Conservation (phyloP, 2,888 invertebrate species). For the Cepaea hortensis region DNA sequence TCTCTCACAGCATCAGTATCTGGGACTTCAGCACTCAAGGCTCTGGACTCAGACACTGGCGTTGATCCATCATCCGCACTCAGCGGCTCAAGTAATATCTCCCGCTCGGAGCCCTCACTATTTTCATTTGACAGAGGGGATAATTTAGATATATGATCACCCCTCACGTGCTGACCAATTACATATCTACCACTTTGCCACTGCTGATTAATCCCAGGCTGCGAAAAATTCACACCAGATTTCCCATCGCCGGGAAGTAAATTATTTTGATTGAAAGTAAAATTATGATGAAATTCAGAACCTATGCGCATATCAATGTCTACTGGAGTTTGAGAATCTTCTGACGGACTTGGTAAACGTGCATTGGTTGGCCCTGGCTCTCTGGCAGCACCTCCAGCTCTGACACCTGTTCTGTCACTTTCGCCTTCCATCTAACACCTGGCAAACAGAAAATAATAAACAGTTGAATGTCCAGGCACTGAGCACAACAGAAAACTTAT, state of each 20-base stretch:
- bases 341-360: background rate
- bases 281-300: background rate
- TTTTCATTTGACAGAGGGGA: constrained; percentile 13
- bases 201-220: background rate
- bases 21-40: background rate
- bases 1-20: background rate
- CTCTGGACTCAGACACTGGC: background rate
- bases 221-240: background rate
- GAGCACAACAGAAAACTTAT: no score
- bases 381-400: constrained; percentile 20
- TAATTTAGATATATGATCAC: constrained; percentile 9
- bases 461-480: background rate
- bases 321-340: background rate
- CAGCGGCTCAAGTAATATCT: constrained; percentile 27
- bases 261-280: background rate
- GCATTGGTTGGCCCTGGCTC: background rate
- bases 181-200: background rate
- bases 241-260: background rate
- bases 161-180: background rate
- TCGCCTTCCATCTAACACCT: constrained; percentile 31
- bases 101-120: constrained; percentile 32
- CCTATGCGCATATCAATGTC: background rate
- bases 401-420: background rate
- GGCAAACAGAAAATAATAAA: background rate
- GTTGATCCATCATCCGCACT: constrained; percentile 27